Evolutionary conservation across 2,797 vertebrate species (phyloP).

Genomic region (Phrynocephalus forsythii): DNA sequence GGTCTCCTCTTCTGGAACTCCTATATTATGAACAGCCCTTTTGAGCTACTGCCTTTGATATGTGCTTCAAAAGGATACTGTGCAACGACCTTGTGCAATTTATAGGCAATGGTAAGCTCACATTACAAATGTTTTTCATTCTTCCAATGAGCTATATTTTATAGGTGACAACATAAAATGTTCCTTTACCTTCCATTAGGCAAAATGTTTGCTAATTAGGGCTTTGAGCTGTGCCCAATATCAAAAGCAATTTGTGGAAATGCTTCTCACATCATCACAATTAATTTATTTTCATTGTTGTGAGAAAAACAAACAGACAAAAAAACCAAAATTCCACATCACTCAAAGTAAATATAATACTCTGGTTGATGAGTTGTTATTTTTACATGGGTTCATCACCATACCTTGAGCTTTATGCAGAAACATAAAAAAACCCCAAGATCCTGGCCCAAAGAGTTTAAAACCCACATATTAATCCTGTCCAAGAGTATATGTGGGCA

Average conservation of each 20-base stretch:
- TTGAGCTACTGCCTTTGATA: conserved; percentile 41
- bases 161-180: conserved; percentile 28
- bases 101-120: neutral
- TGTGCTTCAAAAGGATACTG: conserved; percentile 37
- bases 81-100: conserved; percentile 12
- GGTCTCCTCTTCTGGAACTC: neutral
- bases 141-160: conserved; percentile 20
- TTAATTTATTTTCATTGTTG: neutral
- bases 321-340: neutral
- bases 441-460: too few species aligned
- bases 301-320: neutral
- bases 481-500: neutral
- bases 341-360: too few species aligned
- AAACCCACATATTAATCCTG: neutral
- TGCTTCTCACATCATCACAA: conserved; percentile 45
- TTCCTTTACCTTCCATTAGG: conserved; percentile 25
- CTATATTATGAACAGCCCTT: conserved; percentile 25
- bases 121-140: conserved; percentile 26
- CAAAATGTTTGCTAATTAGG: conserved; percentile 6
- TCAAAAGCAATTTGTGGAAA: conserved; percentile 51
- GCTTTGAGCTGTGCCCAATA: conserved; percentile 31
- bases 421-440: neutral
- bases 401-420: neutral
- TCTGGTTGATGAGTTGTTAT: neutral
- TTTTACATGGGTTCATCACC: neutral